These are phyloP conservation scores for Sebastes oblongus DNA, from an alignment of 2,797 vertebrate species.

Conservation along the genomic window DNA sequence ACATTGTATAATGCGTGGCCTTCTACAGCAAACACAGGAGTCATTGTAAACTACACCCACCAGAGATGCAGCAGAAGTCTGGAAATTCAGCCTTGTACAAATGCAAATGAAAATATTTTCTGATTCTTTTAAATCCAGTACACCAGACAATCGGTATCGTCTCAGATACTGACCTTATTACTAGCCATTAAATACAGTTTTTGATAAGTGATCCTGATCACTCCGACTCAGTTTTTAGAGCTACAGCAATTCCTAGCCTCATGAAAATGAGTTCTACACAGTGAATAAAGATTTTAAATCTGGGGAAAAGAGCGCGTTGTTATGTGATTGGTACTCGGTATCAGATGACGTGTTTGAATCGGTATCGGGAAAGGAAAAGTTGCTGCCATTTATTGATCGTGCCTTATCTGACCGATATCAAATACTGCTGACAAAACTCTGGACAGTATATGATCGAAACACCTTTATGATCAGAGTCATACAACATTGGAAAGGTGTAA, in stretches of 20 bases:
- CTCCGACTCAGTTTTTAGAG: neutral
- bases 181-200: neutral
- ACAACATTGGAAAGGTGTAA: neutral
- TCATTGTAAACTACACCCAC: constrained; percentile 9
- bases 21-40: constrained; percentile 32
- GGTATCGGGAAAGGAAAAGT: too few relatives aligned
- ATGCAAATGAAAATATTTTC: neutral
- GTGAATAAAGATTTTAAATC: too few relatives aligned
- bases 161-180: neutral
- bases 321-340: neutral
- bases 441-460: neutral
- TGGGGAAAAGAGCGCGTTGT: neutral
- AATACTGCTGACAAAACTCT: neutral
- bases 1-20: constrained; percentile 16
- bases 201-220: neutral
- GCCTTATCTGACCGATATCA: neutral
- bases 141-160: neutral
- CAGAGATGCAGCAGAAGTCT: neutral
- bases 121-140: neutral
- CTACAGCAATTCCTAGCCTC: neutral
- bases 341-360: neutral
- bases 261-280: neutral
- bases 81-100: neutral
- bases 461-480: neutral
- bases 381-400: neutral